Base-by-base conservation (phyloP, 1,140 invertebrate genomes). In the Diachasma alloeum region DNA sequence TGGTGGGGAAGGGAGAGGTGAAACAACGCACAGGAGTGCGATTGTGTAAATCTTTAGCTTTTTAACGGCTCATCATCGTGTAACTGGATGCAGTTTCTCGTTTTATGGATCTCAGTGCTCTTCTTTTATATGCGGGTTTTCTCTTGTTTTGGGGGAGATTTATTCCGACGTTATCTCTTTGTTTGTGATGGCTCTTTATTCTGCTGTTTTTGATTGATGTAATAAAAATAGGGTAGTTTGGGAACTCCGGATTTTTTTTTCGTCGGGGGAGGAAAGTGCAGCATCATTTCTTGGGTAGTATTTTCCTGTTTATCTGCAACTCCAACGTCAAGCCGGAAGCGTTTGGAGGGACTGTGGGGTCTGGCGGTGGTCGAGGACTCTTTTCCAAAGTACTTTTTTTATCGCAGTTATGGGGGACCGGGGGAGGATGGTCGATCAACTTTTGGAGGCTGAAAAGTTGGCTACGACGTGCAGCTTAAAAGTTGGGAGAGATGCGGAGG, bases 261-360 rank as follows among this genome's bases (percentile, higher is more conserved):
- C 9, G n/a, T 15, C 5, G 11, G 53, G n/a, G n/a, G 9, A 13
- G 22, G 22, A 22, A 59, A 5, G 53, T 59, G 53, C 53, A 59
- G 1, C 53, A 22, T 59, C 53, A 59, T 59, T 59, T 59, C 53
- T 59, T 59, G 53, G 4, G 9, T 3, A 59, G 53, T 68, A 68
- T 74, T 74, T 74, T 74, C 36, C 59, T 74, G 73, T 74, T 74
- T 68, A 74, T 46, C 59, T 17, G 26, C 37, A 67, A 68, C 39
- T 63, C 39, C 66, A 42, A 67, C 59, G 19, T 26, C 59, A 56
- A 68, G 63, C 24, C 73, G 73, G 73, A 74, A 74, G 73, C 53
- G 42, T 74, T 74, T n/a, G 42, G 44, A 44, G 42, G 66, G 17
- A 24, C 26, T 67, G 53, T 44, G 22, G 26, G 39, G 72, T 31